phyloP scores from a whole-genome alignment of 2,888 invertebrate species.

The Volucella bombylans region DNA sequence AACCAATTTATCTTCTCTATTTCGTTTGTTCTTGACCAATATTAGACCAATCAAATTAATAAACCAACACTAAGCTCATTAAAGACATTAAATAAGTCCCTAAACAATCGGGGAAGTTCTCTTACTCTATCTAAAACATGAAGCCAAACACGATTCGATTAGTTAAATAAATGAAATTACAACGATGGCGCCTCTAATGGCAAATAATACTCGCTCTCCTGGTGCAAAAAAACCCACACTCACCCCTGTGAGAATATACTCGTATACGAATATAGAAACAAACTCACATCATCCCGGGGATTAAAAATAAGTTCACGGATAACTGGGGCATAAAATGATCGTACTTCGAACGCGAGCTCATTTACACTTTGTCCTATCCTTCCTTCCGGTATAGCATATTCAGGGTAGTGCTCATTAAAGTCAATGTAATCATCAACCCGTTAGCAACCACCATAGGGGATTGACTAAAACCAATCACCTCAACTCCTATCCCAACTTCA shows the following conservation, averaged over 20 bases:
- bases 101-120: too few species aligned
- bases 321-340: constrained; percentile 57
- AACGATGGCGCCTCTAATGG: constrained; percentile 44
- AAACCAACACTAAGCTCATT: too few species aligned
- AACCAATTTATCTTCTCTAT: too few species aligned
- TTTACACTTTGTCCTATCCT: neutral
- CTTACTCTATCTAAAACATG: too few species aligned
- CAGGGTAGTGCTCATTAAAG: constrained; percentile 58
- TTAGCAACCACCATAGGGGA: constrained; percentile 4
- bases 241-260: neutral
- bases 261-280: neutral
- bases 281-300: constrained; percentile 4
- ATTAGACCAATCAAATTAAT: too few species aligned
- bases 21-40: too few species aligned
- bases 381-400: neutral
- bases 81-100: too few species aligned
- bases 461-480: neutral
- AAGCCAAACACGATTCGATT: neutral
- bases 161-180: constrained; percentile 67
- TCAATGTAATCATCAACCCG: constrained; percentile 67
- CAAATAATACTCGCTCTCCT: constrained; percentile 32
- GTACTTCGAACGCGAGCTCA: constrained; percentile 7
- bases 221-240: constrained; percentile 53
- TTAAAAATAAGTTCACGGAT: constrained; percentile 64
- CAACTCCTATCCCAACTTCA: neutral